Evolutionary conservation across 2,888 invertebrate species (phyloP), one percentile per base, ranked within the genome.

Genomic region (Uropetala carovei): DNA sequence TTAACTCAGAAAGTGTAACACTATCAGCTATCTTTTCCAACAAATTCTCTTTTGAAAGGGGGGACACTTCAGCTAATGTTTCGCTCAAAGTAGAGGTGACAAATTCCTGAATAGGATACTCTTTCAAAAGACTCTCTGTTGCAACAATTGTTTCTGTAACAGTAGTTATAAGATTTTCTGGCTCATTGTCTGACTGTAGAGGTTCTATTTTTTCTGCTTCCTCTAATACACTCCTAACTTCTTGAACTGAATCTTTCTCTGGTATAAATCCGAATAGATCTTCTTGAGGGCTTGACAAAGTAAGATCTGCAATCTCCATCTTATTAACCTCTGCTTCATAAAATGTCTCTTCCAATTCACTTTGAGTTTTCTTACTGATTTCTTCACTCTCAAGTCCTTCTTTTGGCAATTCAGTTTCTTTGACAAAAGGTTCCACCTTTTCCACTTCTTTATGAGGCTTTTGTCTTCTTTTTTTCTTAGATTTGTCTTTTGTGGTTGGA

Each of bases 381-480:
- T 57, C n/a, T 2, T 83, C 83, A 10, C 16, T 16, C n/a, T 18
- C 5, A 43, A 83, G n/a, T 8, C 57, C 56, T 5, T 56, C 16
- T 14, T 8, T 9, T 57, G 3, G 43, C 56, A 83, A 43, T n/a
- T 57, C 56, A 83, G 92, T 27, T 59, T 68, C 68, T 83, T 91
- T 68, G 68, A 82, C 75, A 93, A 60, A 68, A 60, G 92, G 89
- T 92, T 16, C 30, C 68, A 58, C 43, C 89, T 27, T 18, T 30
- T 91, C 30, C 68, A 14, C 22, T 92, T 58, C 82, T 92, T 43
- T 92, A 56, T 16, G 68, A 30, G 89, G 58, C n/a, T 84, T 93
- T 89, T 57, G 81, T 57, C 92, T 92, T 83, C 85, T 93, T 93
- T 92, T 60, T 14, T 86, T 86, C 13, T 59, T 86, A 1, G 86